Evolutionary conservation across 2,888 invertebrate genomes (phyloP), one percentile per base, ranked within the genome.

Genomic region (Acanthacorydalis orientalis): DNA sequence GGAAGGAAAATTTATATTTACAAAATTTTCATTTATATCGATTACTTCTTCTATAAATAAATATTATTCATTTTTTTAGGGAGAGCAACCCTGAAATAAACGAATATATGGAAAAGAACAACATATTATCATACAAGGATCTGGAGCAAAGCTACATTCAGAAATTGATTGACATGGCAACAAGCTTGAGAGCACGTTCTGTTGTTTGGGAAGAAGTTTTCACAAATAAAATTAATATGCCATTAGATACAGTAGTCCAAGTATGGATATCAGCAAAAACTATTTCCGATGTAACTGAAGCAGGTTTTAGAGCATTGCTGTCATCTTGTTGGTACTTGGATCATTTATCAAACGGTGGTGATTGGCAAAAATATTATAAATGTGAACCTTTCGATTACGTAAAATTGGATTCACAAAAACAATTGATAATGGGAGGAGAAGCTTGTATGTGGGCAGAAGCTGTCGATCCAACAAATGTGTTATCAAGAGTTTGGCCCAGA

Each of bases 401-500:
- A 35, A 68, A 72, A 6, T 68, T 62, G 1, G 57, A 60, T 2
- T 60, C 59, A 1, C 74, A 81, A 56, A 76, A 80, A 55, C 57
- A 71, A 1, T 66, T 80, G 46, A 78, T 93, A 16, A 63, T 89
- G 11, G 93, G 93, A 1, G 93, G 93, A 1, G 92, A 92, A 63
- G 87, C 89, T 1, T 89, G 90, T 57, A 83, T 95, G 81, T 93
- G 92, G 93, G 78, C 79, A 2, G 93, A 95, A 64, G 80, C 77
- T 55, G 86, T 88, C 0, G 86, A 92, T 60, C 69, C 74, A 53
- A 63, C 67, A 39, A 78, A 78, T 57, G 60, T 78, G 7, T 59
- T 76, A 4, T 67, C 65, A 52, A 67, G 80, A 55, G 75, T 87
- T 8, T 93, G 91, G 83, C 93, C 93, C 0, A 71, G 91, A 53